Evolutionary conservation across 1,140 invertebrate genomes (phyloP), one percentile per base, ranked within the genome.

Genomic region (Scaptomyza pallida): DNA sequence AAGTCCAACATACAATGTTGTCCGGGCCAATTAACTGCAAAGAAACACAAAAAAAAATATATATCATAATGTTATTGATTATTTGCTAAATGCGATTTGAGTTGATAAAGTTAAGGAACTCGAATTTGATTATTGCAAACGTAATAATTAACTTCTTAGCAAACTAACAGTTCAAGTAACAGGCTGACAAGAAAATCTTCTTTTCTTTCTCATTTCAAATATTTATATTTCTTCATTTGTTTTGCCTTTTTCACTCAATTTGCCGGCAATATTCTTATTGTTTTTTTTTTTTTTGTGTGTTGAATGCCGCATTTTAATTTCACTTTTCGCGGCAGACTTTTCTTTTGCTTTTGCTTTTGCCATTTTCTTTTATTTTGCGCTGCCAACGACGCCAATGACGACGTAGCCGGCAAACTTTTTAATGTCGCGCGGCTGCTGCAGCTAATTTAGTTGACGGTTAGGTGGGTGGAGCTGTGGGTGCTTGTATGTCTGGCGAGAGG

Each of bases 361-460:
- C 43, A 57, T 74, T 79, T 79, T 60, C 64, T 82, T 78, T 79
- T 73, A 54, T 70, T 65, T 78, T 56, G 2, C 6, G 5, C 54
- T 26, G 23, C 48, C 51, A 19, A 15, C 30, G 50, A 17, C 16
- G 17, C 56, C 43, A 56, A 47, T n/a, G 72, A 56, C 21, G 61
- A 71, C 52, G 68, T 26, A 76, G 81, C 73, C 74, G 40, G 81
- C 60, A 86, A 86, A 81, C 74, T 88, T 88, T 88, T 88, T 88
- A 88, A 88, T 88, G 82, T 88, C 82, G 82, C 82, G 78, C 82
- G 77, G 74, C 71, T 72, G 80, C 81, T 80, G 78, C 75, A 70
- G 83, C 82, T 86, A 86, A 86, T 86, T 86, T 86, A 86, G 70
- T 71, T 59, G 13, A 40, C 41, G 33, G 62, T 47, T 55, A 56